Conservation (phyloP, 2,113 vertebrate species). For the Heptranchias perlo region DNA sequence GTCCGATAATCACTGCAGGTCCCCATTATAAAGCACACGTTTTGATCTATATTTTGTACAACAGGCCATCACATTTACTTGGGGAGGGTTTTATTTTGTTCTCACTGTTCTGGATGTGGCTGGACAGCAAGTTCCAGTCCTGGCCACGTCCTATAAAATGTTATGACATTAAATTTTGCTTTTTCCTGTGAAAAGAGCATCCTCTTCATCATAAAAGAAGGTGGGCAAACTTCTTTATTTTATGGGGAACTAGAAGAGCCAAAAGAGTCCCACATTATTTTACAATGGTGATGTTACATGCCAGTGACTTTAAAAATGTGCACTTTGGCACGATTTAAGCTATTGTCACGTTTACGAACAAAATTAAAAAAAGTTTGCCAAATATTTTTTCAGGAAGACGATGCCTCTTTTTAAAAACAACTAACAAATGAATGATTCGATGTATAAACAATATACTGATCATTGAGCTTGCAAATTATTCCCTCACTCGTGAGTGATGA, state of each 20-base stretch:
- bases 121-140: not conserved
- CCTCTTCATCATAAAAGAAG: not conserved
- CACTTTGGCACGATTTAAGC: not conserved
- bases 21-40: not conserved
- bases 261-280: no score
- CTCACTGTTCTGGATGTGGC: not conserved
- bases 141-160: not conserved
- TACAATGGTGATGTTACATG: no score
- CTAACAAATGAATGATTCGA: not conserved
- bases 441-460: not conserved
- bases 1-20: no score
- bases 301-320: not conserved
- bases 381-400: not conserved
- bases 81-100: not conserved
- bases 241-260: no score
- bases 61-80: not conserved
- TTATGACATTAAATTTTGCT: not conserved
- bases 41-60: not conserved
- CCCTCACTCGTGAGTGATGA: not conserved
- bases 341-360: not conserved
- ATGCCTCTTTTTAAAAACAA: not conserved
- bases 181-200: not conserved
- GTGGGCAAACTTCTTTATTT: no score
- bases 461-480: not conserved
- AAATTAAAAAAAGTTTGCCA: not conserved